phyloP scores from a whole-genome alignment of 2,888 invertebrate genomes.

The Stegophylla sp. region DNA sequence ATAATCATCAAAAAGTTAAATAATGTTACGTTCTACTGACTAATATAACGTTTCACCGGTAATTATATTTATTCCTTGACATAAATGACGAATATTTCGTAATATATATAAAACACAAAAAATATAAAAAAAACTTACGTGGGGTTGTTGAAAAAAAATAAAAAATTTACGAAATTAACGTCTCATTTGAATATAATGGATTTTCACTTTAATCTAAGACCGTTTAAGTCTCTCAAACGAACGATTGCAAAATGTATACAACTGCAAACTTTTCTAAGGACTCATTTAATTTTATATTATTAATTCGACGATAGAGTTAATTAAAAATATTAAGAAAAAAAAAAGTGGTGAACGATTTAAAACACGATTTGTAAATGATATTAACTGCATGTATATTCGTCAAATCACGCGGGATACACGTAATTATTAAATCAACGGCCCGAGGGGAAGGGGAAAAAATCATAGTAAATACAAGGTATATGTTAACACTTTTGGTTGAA shows the following conservation, averaged over 20 bases:
- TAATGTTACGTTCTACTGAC: background rate
- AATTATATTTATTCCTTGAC: conserved; percentile 39
- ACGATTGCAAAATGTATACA: no score
- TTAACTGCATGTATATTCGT: background rate
- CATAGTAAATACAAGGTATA: no score
- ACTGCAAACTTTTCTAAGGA: no score
- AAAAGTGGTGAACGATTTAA: background rate
- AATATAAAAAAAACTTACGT: background rate
- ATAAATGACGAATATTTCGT: conserved; percentile 32
- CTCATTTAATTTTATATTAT: no score
- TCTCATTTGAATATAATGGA: background rate
- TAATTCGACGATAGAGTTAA: no score
- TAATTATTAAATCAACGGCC: conserved; percentile 26
- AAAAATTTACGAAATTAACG: background rate
- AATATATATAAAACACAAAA: background rate
- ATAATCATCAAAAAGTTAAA: conserved; percentile 12
- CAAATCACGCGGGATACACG: background rate
- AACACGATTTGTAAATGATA: background rate
- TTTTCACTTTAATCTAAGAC: no score
- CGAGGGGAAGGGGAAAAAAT: background rate
- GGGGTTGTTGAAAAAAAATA: background rate
- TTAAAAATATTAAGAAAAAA: no score
- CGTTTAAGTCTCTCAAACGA: no score
- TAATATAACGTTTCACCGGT: background rate
- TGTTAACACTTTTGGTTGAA: conserved; percentile 25